Evolutionary conservation across 2,888 invertebrate species (phyloP).

Genomic region (Synanthedon formicaeformis): DNA sequence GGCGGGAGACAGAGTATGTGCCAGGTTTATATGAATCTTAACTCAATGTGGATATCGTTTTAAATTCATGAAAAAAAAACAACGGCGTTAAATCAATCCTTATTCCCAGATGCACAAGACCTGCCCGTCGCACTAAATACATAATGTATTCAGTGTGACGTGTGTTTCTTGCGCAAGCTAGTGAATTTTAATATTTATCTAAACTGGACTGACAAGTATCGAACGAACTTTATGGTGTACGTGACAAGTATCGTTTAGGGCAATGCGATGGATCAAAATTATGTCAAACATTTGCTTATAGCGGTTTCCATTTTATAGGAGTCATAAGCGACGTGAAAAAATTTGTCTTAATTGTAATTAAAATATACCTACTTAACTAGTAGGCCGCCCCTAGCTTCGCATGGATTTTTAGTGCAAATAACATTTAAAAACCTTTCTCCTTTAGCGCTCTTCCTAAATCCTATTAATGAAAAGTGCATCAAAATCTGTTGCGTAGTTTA

Average conservation of each 20-base stretch:
- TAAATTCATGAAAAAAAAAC: conserved; percentile 17
- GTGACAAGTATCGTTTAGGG: neutral
- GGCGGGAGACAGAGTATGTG: conserved; percentile 25
- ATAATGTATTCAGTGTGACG: conserved; percentile 52
- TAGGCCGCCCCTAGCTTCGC: no score
- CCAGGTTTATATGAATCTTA: conserved; percentile 47
- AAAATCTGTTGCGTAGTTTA: no score
- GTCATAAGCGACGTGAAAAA: no score
- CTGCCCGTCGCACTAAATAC: conserved; percentile 30
- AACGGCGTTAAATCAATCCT: conserved; percentile 21
- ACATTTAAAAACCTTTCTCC: no score
- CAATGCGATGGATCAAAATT: neutral
- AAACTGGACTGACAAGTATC: conserved; percentile 1
- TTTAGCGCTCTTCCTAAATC: no score
- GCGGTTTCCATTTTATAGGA: neutral
- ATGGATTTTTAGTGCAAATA: no score
- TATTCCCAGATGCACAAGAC: conserved; percentile 25
- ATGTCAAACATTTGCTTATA: neutral
- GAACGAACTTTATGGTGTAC: neutral
- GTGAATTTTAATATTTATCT: conserved; percentile 45
- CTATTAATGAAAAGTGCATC: no score
- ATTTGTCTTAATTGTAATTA: no score
- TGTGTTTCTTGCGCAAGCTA: conserved; percentile 35
- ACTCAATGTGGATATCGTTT: conserved; percentile 25
- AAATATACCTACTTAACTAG: no score